Percentiles rank a stretch among this genome's conserved stretches.
phyloP scores from a whole-genome alignment of 2,797 vertebrate species.

The Sebastes melanostomus region DNA sequence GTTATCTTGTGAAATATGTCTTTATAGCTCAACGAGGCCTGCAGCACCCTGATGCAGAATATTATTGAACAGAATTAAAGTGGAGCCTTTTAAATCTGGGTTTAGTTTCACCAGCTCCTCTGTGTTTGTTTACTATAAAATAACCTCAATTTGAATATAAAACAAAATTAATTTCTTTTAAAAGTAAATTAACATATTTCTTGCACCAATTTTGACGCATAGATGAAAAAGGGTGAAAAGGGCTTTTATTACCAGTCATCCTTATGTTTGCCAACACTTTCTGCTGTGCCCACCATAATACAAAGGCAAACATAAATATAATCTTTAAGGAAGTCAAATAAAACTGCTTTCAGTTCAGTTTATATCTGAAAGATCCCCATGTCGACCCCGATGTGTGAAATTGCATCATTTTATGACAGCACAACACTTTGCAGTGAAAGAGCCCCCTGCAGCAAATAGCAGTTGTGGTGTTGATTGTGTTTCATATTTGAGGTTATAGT shows the following conservation, averaged over 20 bases:
- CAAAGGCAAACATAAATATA: not conserved
- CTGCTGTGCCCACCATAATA: too few relatives aligned
- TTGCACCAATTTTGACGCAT: not conserved
- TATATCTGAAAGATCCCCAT: not conserved
- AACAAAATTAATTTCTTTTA: not conserved
- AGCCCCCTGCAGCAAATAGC: not conserved
- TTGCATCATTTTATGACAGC: not conserved
- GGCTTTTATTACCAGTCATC: not conserved
- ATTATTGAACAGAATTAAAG: not conserved
- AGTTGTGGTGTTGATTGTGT: not conserved
- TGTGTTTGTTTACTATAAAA: not conserved
- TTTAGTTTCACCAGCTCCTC: not conserved
- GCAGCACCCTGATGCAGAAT: not conserved
- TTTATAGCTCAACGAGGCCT: not conserved
- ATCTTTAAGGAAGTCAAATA: not conserved
- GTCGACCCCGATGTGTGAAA: not conserved
- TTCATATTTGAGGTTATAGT: not conserved
- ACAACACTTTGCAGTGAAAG: not conserved
- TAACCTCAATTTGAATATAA: not conserved
- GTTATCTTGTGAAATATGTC: not conserved
- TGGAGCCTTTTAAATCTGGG: not conserved
- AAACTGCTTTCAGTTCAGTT: not conserved
- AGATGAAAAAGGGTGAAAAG: not conserved
- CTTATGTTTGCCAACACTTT: not conserved
- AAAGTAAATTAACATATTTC: not conserved